Base-by-base conservation (phyloP, 2,113 vertebrate genomes). In the Poeciliopsis turrubarensis region DNA sequence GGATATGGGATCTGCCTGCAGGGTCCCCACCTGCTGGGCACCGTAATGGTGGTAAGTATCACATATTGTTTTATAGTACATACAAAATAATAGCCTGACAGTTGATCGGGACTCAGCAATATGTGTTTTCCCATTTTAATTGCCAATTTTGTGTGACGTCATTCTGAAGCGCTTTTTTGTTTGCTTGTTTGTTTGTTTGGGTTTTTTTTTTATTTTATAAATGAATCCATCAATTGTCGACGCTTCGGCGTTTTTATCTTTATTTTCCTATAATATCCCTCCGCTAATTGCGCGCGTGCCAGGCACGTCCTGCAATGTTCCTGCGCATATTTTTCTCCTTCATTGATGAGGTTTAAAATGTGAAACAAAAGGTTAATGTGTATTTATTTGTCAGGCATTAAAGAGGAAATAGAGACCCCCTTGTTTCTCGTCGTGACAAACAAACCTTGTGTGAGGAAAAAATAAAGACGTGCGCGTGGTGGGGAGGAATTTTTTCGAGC, bases 1-100 rank as follows among this genome's bases (percentile, higher is more conserved):
- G 73, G 84, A 79, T 14, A 87, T 91, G 89, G 90, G 90, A 65
- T 85, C 80, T 78, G 86, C 85, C 87, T 90, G 73, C 80, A 70
- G 87, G 89, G 78, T 87, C 82, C 80, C 73, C 86, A 91, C 90
- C 90, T 92, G 90, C 87, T 80, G 91, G 89, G 88, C 90, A 86
- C 89, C 87, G 86, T 91, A 60, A 94, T 90, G 92, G 90, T 92
- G 89, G 90, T 90, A 79, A 89, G 90, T 86, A 72, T 41, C 39
- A 29, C 17, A 27, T 68, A 44, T 68, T 8, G 7, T 32, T 32
- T 29, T 29, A 29, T 29, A 29, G 2, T 2, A 29, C 29, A 29
- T 29, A 29, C 29, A 29, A 29, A 29, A 29, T 29, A 29, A 29
- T 3, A 2, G 51, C 51, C 51, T 57, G 44, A 47, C 14, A 47